A percentile compares a stretch with the other conserved stretches of the same genome.
Conservation (phyloP, 2,113 vertebrate species). For the Sinocyclocheilus anshuiensis region DNA sequence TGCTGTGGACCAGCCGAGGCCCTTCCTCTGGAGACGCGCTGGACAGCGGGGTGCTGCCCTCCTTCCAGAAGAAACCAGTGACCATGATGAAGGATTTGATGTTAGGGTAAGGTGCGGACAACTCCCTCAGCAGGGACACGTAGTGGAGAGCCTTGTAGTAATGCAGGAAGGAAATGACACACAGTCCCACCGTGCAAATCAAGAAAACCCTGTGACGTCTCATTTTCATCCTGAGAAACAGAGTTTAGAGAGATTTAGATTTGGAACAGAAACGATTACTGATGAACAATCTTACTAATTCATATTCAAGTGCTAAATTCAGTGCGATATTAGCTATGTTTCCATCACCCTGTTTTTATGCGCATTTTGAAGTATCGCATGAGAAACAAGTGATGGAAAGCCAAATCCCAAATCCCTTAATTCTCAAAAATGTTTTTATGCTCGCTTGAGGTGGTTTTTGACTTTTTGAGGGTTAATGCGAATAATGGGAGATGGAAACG, state of each 20-base stretch:
- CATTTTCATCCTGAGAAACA: slow-evolving; percentile 92
- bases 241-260: not conserved
- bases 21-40: slow-evolving; percentile 80
- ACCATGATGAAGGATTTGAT: slow-evolving; percentile 93
- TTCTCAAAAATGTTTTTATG: too few species aligned
- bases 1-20: slow-evolving; percentile 76
- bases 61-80: slow-evolving; percentile 89
- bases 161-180: slow-evolving; percentile 98
- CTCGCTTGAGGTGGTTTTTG: too few species aligned
- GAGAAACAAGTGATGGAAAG: too few species aligned
- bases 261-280: not conserved
- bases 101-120: slow-evolving; percentile 94
- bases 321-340: too few species aligned
- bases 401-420: too few species aligned
- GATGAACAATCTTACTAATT: too few species aligned
- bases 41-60: slow-evolving; percentile 82
- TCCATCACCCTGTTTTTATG: too few species aligned
- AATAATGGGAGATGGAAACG: too few species aligned
- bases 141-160: slow-evolving; percentile 99
- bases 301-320: too few species aligned
- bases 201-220: slow-evolving; percentile 97
- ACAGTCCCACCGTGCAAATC: slow-evolving; percentile 98
- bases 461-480: too few species aligned
- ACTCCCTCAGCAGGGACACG: slow-evolving; percentile 92
- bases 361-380: too few species aligned